Conservation (phyloP, 92 coral and sea anemone genomes). For the Phenganax stokvisi region DNA sequence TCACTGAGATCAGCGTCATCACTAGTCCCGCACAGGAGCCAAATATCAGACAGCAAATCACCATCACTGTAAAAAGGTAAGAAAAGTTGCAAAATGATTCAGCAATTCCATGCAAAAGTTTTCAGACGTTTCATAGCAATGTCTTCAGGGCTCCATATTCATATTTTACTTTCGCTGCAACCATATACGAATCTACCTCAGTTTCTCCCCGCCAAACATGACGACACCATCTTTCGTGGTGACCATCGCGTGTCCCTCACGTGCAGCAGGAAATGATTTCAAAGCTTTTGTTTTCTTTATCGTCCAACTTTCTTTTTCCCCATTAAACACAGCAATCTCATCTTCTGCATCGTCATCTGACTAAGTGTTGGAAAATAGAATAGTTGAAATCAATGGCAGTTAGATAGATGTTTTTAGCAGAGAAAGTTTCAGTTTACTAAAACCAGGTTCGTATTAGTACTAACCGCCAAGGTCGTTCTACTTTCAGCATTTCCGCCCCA, state of each 20-base stretch:
- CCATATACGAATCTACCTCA: slow-evolving; percentile 7
- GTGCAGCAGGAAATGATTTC: slow-evolving; percentile 46
- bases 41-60: slow-evolving; percentile 60
- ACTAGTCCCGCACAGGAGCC: slow-evolving; percentile 72
- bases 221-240: slow-evolving; percentile 76
- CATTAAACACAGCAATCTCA: slow-evolving; percentile 69
- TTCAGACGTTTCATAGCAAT: not conserved
- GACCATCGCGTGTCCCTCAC: slow-evolving; percentile 79
- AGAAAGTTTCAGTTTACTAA: too few species aligned
- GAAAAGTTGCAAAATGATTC: not conserved
- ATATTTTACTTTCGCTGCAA: not conserved
- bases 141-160: not conserved
- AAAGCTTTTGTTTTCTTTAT: slow-evolving; percentile 68
- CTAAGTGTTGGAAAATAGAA: slow-evolving; percentile 26
- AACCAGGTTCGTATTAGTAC: slow-evolving; percentile 2
- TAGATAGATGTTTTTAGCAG: too few species aligned
- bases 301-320: slow-evolving; percentile 64
- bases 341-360: slow-evolving; percentile 53
- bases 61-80: slow-evolving; percentile 23
- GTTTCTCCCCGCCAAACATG: slow-evolving; percentile 68
- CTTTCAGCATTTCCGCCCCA: slow-evolving; percentile 72
- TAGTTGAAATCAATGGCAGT: not conserved
- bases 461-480: slow-evolving; percentile 65
- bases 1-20: slow-evolving; percentile 62
- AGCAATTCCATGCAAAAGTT: not conserved